Evolutionary conservation across 2,888 invertebrate species (phyloP).

Genomic region (Apodemia duryi): DNA sequence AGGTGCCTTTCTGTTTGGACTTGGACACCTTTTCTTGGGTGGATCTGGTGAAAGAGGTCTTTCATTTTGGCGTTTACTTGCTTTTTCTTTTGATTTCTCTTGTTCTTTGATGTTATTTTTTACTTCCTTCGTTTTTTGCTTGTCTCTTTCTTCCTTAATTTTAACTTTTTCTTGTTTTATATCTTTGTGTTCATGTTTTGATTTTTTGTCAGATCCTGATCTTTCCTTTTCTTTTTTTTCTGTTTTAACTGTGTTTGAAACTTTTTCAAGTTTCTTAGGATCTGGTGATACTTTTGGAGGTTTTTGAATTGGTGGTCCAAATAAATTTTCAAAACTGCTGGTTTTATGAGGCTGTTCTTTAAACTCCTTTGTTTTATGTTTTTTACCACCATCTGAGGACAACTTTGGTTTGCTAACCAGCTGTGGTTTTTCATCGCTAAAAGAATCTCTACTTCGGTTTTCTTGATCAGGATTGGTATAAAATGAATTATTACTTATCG

Average conservation of each 20-base stretch:
- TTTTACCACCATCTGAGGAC: conserved; percentile 78
- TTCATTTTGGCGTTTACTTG: conserved; percentile 69
- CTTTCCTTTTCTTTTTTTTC: conserved; percentile 81
- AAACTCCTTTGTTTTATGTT: conserved; percentile 79
- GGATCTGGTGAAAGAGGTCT: conserved; percentile 62
- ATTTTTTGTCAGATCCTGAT: conserved; percentile 66
- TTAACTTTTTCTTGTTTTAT: conserved; percentile 66
- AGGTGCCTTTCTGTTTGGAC: conserved; percentile 53
- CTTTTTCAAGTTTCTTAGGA: conserved; percentile 74
- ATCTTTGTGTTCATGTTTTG: conserved; percentile 72
- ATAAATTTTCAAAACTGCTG: conserved; percentile 87
- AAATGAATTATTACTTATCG: conserved; percentile 64
- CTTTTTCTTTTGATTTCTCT: conserved; percentile 77
- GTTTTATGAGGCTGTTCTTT: conserved; percentile 77
- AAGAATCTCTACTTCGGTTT: conserved; percentile 78
- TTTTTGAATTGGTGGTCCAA: conserved; percentile 90
- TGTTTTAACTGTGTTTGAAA: conserved; percentile 49
- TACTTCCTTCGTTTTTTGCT: conserved; percentile 65
- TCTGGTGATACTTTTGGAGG: conserved; percentile 85
- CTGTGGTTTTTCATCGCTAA: conserved; percentile 78
- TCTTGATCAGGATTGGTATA: conserved; percentile 76
- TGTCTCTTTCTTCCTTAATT: conserved; percentile 70
- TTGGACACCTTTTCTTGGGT: conserved; percentile 57
- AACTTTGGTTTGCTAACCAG: conserved; percentile 86
- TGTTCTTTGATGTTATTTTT: conserved; percentile 78